Percentiles rank a stretch among this genome's conserved stretches.
Conservation (phyloP, 2,888 invertebrate species). For the Pristionchus fissidentatus region DNA sequence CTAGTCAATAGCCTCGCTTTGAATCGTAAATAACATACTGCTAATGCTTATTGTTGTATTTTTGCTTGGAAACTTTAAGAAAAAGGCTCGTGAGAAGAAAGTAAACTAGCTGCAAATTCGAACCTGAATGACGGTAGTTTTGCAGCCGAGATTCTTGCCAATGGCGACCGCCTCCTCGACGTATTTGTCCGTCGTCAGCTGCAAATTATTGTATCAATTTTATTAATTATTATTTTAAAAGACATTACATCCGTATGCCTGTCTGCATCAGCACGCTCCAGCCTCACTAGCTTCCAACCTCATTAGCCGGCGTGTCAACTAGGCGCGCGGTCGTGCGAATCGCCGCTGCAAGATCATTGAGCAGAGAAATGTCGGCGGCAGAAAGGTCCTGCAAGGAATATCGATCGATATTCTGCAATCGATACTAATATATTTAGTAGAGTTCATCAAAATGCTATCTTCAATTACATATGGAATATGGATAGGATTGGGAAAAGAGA, state of each 20-base stretch:
- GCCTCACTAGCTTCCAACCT: no score
- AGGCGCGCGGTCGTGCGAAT: slow-evolving; percentile 39
- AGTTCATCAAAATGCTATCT: no score
- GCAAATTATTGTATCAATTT: no score
- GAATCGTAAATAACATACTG: not conserved
- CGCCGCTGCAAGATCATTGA: not conserved
- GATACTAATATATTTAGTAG: no score
- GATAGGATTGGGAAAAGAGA: not conserved
- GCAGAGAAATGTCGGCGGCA: not conserved
- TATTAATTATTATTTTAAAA: no score
- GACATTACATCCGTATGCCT: no score
- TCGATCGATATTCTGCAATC: not conserved
- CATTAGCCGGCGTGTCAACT: slow-evolving; percentile 41
- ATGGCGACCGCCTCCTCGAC: slow-evolving; percentile 42
- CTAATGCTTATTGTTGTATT: not conserved
- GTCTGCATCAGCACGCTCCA: no score
- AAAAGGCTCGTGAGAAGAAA: not conserved
- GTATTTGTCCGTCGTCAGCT: slow-evolving; percentile 32
- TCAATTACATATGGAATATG: not conserved
- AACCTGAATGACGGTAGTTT: slow-evolving; percentile 18
- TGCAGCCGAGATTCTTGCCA: slow-evolving; percentile 11
- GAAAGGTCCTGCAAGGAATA: slow-evolving; percentile 20
- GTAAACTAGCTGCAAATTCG: not conserved
- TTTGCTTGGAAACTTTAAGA: no score
- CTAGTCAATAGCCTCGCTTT: not conserved